Conservation (phyloP, 35 echinoderm and acorn worm species). For the Acanthaster planci region DNA sequence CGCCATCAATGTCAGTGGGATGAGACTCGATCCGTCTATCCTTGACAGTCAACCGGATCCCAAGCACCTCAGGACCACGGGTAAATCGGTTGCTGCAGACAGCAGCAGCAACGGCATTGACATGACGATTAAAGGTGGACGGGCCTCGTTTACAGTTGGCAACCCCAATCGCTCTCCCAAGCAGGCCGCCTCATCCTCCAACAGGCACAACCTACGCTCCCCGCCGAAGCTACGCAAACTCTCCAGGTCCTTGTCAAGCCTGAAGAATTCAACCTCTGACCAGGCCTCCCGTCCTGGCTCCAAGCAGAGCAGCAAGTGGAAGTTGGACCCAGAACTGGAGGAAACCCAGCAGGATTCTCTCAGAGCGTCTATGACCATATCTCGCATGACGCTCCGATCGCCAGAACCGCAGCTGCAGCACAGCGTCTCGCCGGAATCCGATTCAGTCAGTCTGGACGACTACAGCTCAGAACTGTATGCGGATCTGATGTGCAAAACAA, state of each 20-base stretch:
- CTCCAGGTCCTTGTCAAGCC: constrained; percentile 68
- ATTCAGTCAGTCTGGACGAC: constrained; percentile 54
- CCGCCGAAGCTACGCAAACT: constrained; percentile 54
- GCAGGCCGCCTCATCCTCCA: constrained; percentile 55
- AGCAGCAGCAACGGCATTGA: constrained; percentile 14
- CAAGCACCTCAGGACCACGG: not conserved
- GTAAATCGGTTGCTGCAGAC: not conserved
- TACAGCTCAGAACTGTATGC: constrained; percentile 72
- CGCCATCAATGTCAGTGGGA: constrained; percentile 29
- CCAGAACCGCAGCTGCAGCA: constrained; percentile 27
- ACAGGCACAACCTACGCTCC: constrained; percentile 36
- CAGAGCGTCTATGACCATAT: constrained; percentile 78
- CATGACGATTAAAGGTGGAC: constrained; percentile 12
- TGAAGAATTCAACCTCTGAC: constrained; percentile 46
- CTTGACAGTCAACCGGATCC: not conserved
- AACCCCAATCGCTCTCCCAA: constrained; percentile 32
- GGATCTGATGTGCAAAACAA: constrained; percentile 68
- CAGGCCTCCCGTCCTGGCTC: constrained; percentile 6
- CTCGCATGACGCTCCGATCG: constrained; percentile 63
- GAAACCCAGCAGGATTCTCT: constrained; percentile 41
- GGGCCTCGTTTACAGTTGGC: not conserved
- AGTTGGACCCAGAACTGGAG: constrained; percentile 17
- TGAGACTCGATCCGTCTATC: constrained; percentile 4
- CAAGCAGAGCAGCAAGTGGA: constrained; percentile 6
- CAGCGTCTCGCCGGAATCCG: not conserved